These are phyloP conservation scores for Seriola dumerili DNA, from an alignment of 2,113 vertebrate genomes.

Conservation along the genomic window DNA sequence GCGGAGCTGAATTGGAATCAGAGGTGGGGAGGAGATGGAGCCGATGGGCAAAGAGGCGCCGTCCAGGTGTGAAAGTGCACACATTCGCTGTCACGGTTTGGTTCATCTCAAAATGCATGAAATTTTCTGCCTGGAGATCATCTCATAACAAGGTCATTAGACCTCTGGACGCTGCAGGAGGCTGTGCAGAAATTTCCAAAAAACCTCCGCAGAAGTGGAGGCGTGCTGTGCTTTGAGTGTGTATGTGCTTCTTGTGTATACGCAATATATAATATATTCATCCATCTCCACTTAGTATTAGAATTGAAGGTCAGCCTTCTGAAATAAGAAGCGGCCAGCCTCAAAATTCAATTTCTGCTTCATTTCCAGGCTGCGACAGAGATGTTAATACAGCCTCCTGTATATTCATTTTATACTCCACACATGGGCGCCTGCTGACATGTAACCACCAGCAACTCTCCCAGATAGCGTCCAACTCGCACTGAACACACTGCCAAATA, in stretches of 20 bases:
- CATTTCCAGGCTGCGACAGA: conserved; percentile 54
- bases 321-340: conserved; percentile 53
- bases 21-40: conserved; percentile 54
- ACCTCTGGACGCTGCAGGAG: conserved; percentile 22
- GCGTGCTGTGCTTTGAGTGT: not conserved
- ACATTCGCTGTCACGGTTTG: conserved; percentile 57
- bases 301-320: conserved; percentile 67
- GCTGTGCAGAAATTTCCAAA: conserved; percentile 8
- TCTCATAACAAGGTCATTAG: conserved; percentile 62
- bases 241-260: conserved; percentile 1
- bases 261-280: conserved; percentile 54
- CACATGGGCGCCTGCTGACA: conserved; percentile 28
- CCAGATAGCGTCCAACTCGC: conserved; percentile 12
- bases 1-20: conserved; percentile 60
- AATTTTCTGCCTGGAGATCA: conserved; percentile 38
- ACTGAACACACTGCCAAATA: conserved; percentile 23
- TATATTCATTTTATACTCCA: conserved; percentile 32
- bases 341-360: conserved; percentile 72
- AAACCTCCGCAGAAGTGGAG: conserved; percentile 19
- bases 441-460: conserved; percentile 17
- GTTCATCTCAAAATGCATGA: conserved; percentile 61
- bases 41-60: conserved; percentile 22
- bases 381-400: conserved; percentile 40
- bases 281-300: conserved; percentile 58
- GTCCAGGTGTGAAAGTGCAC: conserved; percentile 58